Evolutionary conservation across 2,888 invertebrate species (phyloP).

Genomic region (Xestoiulus laeticollis): DNA sequence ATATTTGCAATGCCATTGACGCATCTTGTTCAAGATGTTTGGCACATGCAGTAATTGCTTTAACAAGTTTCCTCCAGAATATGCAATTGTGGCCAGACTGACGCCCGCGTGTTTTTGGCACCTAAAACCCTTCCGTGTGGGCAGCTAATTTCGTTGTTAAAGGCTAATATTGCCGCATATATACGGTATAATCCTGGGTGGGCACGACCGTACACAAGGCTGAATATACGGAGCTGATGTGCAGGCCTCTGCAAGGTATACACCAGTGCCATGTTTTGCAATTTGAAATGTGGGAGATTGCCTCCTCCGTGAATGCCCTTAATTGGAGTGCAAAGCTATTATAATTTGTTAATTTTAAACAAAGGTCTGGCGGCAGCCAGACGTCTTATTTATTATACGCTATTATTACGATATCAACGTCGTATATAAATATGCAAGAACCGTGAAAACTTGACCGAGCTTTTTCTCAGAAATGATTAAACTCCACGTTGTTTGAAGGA

Average conservation of each 20-base stretch:
- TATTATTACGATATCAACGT: neutral
- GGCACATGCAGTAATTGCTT: neutral
- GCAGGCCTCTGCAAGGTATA: neutral
- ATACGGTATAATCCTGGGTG: neutral
- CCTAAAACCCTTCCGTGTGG: constrained; percentile 23
- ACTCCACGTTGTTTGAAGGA: neutral
- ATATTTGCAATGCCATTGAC: neutral
- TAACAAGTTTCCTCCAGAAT: neutral
- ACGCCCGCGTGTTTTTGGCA: constrained; percentile 3
- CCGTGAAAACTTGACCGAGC: neutral
- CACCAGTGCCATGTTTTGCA: neutral
- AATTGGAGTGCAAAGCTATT: neutral
- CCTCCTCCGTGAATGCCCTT: neutral
- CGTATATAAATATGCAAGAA: constrained; percentile 19
- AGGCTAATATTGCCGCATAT: neutral
- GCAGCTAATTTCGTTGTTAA: neutral
- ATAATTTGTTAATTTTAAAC: constrained; percentile 6
- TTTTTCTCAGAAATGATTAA: constrained; percentile 21
- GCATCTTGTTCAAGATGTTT: neutral
- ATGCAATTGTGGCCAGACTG: neutral
- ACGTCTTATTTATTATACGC: constrained; percentile 21
- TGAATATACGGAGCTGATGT: neutral
- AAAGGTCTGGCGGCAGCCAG: constrained; percentile 23
- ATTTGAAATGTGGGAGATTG: neutral
- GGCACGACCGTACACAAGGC: neutral